Conservation (phyloP, 2,797 vertebrate species). For the Naso thynnoides region DNA sequence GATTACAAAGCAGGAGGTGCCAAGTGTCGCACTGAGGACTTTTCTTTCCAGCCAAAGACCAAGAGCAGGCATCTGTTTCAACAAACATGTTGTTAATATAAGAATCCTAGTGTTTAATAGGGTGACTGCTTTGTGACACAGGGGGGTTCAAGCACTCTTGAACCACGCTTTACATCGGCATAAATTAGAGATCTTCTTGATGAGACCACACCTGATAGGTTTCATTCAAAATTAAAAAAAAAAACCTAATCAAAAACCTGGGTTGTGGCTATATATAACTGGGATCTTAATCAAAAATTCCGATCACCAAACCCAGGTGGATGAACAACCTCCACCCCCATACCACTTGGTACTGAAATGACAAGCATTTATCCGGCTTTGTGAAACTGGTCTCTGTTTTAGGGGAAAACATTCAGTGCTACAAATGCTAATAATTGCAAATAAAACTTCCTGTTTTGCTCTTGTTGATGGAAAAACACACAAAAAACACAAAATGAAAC, state of each 20-base stretch:
- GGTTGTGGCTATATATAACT: neutral
- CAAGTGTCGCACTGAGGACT: neutral
- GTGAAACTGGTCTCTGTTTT: neutral
- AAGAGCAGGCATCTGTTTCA: neutral
- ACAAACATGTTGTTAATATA: no score
- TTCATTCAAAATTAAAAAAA: neutral
- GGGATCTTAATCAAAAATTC: neutral
- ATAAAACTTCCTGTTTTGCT: constrained; percentile 6
- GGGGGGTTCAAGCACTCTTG: no score
- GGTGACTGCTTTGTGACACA: neutral
- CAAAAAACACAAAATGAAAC: neutral
- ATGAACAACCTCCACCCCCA: neutral
- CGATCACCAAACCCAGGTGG: neutral
- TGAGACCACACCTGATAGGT: neutral
- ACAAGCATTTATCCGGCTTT: neutral
- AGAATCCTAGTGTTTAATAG: no score
- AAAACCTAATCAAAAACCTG: no score
- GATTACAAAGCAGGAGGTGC: constrained; percentile 1
- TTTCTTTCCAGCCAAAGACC: neutral
- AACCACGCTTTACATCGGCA: no score
- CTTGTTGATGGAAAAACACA: neutral
- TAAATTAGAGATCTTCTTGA: neutral
- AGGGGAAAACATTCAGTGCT: neutral
- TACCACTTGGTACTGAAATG: constrained; percentile 3
- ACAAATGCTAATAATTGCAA: neutral